phyloP scores from a whole-genome alignment of 1,140 invertebrate species.

The Pseudachorutes palmiensis region DNA sequence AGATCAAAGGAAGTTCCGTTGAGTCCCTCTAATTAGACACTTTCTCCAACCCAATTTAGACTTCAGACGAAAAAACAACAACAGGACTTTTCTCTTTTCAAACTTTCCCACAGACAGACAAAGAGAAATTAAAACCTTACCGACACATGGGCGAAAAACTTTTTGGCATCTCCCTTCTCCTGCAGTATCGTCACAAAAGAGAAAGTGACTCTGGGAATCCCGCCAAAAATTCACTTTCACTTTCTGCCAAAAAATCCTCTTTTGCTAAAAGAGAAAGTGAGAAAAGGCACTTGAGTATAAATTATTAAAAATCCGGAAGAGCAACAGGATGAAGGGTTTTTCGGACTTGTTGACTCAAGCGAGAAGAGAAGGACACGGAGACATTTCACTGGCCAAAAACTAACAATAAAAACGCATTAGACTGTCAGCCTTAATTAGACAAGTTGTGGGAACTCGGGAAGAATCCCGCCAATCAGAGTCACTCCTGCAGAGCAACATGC shows the following conservation, averaged over 20 bases:
- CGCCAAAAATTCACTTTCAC: not conserved
- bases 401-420: slow-evolving; percentile 6
- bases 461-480: not conserved
- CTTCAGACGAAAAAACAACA: not conserved
- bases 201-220: not conserved
- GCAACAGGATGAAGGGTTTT: slow-evolving; percentile 5
- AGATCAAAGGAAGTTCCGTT: not conserved
- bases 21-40: slow-evolving; percentile 3
- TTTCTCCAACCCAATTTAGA: slow-evolving; percentile 11
- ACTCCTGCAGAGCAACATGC: too few species aligned
- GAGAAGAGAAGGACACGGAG: not conserved
- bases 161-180: not conserved
- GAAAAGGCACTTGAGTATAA: not conserved
- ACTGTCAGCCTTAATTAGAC: slow-evolving; percentile 10
- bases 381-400: not conserved
- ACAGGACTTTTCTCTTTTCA: slow-evolving; percentile 4
- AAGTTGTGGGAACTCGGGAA: not conserved
- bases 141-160: not conserved
- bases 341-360: slow-evolving; percentile 1
- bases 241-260: not conserved
- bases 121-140: not conserved
- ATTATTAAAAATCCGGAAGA: not conserved
- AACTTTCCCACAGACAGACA: not conserved
- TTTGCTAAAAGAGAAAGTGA: not conserved
- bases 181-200: not conserved